Evolutionary conservation across 2,888 invertebrate genomes (phyloP).

Genomic region (Caenorhabditis sulstoni): DNA sequence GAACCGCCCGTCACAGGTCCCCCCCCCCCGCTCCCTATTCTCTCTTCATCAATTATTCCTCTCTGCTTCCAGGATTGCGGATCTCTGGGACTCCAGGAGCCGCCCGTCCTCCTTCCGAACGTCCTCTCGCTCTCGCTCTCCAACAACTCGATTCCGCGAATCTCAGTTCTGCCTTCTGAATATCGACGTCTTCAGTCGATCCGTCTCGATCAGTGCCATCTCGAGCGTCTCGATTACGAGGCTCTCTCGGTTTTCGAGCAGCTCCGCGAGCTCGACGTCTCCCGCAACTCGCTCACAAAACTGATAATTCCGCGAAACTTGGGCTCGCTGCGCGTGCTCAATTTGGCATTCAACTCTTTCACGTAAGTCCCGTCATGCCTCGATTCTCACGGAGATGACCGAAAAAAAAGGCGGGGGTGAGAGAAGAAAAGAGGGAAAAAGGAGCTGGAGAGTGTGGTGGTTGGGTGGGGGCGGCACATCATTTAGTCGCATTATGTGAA

Average conservation of each 20-base stretch:
- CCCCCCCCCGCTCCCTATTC: not conserved
- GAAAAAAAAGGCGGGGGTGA: constrained; percentile 1
- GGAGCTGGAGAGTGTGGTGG: not conserved
- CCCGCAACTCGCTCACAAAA: constrained; percentile 43
- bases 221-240: constrained; percentile 61
- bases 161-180: constrained; percentile 49
- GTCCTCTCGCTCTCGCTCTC: constrained; percentile 58
- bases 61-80: constrained; percentile 55
- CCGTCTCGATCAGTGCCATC: constrained; percentile 59
- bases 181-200: constrained; percentile 59
- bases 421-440: not conserved
- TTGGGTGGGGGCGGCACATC: no score
- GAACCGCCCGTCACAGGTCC: constrained; percentile 64
- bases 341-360: constrained; percentile 55
- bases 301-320: constrained; percentile 56
- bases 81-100: constrained; percentile 31
- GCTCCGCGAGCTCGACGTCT: constrained; percentile 54
- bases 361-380: constrained; percentile 52
- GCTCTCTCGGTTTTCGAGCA: constrained; percentile 55
- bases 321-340: constrained; percentile 49
- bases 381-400: constrained; percentile 50
- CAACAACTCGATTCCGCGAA: constrained; percentile 58
- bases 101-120: constrained; percentile 53
- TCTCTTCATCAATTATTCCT: not conserved
- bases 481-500: not conserved